Conservation (phyloP, 2,797 vertebrate genomes). For the Austrolebias charrua region DNA sequence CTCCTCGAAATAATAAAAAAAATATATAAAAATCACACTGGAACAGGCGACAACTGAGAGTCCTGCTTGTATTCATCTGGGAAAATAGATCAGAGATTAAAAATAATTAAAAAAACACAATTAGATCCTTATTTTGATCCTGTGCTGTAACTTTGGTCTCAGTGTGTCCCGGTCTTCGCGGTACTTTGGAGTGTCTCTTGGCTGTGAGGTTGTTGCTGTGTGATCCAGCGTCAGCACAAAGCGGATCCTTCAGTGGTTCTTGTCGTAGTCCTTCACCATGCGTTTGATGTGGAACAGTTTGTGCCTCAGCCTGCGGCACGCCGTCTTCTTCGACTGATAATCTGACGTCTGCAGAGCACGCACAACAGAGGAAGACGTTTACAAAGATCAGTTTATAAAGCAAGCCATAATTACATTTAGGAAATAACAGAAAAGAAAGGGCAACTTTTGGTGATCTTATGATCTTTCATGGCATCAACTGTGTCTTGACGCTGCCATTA, state of each 20-base stretch:
- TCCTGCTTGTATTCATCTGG: conserved; percentile 3
- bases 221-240: conserved; percentile 7
- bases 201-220: conserved; percentile 35
- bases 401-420: background rate
- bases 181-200: conserved; percentile 59
- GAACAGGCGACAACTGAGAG: conserved; percentile 3
- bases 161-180: conserved; percentile 42
- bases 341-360: conserved; percentile 76
- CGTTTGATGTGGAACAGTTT: conserved; percentile 90
- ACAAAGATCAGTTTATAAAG: background rate
- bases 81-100: conserved; percentile 7
- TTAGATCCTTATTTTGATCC: conserved; percentile 17
- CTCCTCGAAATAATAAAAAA: too few relatives aligned
- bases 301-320: conserved; percentile 81
- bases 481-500: background rate
- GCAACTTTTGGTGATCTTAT: too few relatives aligned
- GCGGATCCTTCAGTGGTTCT: conserved; percentile 66
- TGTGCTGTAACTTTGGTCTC: conserved; percentile 66
- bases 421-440: background rate
- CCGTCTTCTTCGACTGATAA: conserved; percentile 83
- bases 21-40: conserved; percentile 26
- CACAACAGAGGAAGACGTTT: conserved; percentile 1
- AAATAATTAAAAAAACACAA: conserved; percentile 16
- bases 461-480: too few relatives aligned
- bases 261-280: conserved; percentile 87